Evolutionary conservation across 1,140 invertebrate genomes (phyloP).

Genomic region (Coptotermes formosanus): DNA sequence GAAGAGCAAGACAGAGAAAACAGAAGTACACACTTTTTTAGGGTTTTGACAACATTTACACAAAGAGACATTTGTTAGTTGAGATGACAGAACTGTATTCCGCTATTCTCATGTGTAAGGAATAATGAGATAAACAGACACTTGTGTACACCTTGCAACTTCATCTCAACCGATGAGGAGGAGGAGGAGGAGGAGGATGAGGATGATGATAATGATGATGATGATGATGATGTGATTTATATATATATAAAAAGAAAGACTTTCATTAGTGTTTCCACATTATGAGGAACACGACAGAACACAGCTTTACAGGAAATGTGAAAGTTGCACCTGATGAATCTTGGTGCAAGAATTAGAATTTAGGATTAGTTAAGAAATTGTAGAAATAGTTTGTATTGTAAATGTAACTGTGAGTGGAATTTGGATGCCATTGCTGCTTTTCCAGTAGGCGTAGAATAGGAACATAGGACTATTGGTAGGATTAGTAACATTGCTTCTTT

Average conservation of each 20-base stretch:
- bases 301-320: neutral
- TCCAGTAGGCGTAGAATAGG: conserved; percentile 12
- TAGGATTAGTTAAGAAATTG: conserved; percentile 4
- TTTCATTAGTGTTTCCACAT: neutral
- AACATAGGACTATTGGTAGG: neutral
- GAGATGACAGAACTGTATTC: conserved; percentile 6
- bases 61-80: conserved; percentile 6
- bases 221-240: neutral
- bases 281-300: neutral
- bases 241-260: neutral
- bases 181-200: too few species aligned
- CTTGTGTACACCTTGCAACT: neutral
- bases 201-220: too few species aligned
- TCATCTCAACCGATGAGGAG: neutral
- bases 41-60: conserved; percentile 17
- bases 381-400: neutral
- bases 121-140: neutral
- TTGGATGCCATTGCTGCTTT: conserved; percentile 26
- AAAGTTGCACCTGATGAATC: neutral
- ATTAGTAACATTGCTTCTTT: conserved; percentile 2
- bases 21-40: conserved; percentile 13
- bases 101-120: neutral
- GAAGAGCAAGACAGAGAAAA: neutral
- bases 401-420: conserved; percentile 21
- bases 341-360: conserved; percentile 22